A percentile compares a stretch with the other conserved stretches of the same genome.
Evolutionary conservation across 2,888 invertebrate species (phyloP).

Genomic region (Buathra laborator): DNA sequence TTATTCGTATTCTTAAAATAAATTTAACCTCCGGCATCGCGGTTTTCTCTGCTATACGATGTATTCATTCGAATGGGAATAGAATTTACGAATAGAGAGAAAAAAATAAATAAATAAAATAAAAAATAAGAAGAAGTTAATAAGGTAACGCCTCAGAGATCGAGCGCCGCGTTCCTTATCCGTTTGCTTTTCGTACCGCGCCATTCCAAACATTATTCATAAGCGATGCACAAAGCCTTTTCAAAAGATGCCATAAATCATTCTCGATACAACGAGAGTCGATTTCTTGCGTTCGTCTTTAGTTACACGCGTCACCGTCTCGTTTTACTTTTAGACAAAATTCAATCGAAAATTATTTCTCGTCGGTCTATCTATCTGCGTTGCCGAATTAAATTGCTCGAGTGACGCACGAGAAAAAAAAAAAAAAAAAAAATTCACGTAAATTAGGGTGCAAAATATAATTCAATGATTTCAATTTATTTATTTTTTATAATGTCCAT

Average conservation of each 20-base stretch:
- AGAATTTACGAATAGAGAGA: too few species aligned
- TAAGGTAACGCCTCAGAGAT: background rate
- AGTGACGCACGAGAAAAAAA: background rate
- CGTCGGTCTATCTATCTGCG: background rate
- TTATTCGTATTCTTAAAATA: background rate
- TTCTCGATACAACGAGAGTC: background rate
- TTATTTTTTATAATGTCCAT: too few species aligned
- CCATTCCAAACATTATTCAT: slow-evolving; percentile 27
- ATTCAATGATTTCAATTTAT: too few species aligned
- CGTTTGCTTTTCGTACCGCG: slow-evolving; percentile 34
- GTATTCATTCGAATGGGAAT: background rate
- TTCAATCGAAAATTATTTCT: background rate
- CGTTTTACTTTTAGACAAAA: slow-evolving; percentile 4
- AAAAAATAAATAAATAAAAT: background rate
- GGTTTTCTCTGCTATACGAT: background rate
- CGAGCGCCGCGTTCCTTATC: slow-evolving; percentile 1
- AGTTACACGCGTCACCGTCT: background rate
- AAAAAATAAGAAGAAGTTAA: background rate
- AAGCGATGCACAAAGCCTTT: slow-evolving; percentile 37
- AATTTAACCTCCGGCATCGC: too few species aligned
- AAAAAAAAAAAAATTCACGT: background rate
- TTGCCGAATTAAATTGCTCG: background rate
- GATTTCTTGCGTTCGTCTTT: background rate
- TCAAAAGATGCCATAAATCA: slow-evolving; percentile 31
- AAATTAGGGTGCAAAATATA: background rate